Evolutionary conservation across 2,888 invertebrate species (phyloP), one percentile per base, ranked within the genome.

Genomic region (Hypomecis punctinalis): DNA sequence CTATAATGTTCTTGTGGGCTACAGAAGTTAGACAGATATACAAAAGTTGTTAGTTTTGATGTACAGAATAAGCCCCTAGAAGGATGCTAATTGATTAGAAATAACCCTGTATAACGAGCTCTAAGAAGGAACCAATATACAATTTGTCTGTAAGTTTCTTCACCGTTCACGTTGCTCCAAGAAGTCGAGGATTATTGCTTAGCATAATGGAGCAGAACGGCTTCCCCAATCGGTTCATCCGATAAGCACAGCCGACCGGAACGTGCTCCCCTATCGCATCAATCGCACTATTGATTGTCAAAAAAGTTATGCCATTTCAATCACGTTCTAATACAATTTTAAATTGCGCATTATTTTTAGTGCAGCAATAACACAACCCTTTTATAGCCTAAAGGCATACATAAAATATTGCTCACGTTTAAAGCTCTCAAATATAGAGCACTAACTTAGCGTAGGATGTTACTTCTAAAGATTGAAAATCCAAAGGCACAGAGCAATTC

Each of bases 161-260:
- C 10, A 13, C 53, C 37, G 71, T 64, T 68, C 72, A 70, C 70
- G 69, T 76, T 74, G 74, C 72, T 79, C 71, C 70, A 68, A 56
- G 60, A 42, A 53, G 61, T 49, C 47, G 57, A 81, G 82, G 86
- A 86, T 90, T 88, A 86, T 83, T 82, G 81, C 78, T 66, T 75
- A 77, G 85, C 78, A 90, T 87, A 91, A 91, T 90, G 89, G 89
- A 82, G 88, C 91, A 89, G 88, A 91, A 90, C 90, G 82, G 72
- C 79, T 83, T 82, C 85, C 86, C 86, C 85, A 84, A 85, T 83
- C 84, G 85, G 84, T 83, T 88, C 86, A 90, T 89, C 86, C 85
- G 89, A 89, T 88, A 84, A 87, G 83, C 81, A 90, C 90, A 88
- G 81, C 85, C 87, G 82, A 90, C 88, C 88, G 92, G 90, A 91